Conservation (phyloP, 2,888 invertebrate species). For the Atethmia centrago region DNA sequence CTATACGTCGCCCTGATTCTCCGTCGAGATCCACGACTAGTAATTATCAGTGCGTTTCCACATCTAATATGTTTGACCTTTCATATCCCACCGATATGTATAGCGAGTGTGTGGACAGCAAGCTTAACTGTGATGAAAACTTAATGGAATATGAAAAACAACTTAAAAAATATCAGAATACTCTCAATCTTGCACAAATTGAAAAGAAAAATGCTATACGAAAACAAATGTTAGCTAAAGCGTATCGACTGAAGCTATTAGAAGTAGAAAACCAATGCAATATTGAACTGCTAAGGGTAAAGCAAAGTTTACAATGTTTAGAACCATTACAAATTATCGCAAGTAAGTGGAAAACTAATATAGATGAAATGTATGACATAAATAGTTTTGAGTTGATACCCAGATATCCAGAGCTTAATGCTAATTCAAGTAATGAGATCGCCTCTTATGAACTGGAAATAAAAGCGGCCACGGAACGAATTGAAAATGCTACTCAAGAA, state of each 20-base stretch:
- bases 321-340: constrained; percentile 85
- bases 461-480: constrained; percentile 58
- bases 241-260: constrained; percentile 83
- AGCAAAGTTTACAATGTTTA: constrained; percentile 86
- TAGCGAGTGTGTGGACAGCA: constrained; percentile 78
- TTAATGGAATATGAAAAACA: constrained; percentile 87
- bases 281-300: constrained; percentile 84
- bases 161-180: constrained; percentile 85
- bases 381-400: constrained; percentile 82
- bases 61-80: constrained; percentile 59
- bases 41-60: constrained; percentile 57
- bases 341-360: constrained; percentile 81
- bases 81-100: constrained; percentile 68
- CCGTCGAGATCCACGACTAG: constrained; percentile 39
- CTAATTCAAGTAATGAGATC: constrained; percentile 73
- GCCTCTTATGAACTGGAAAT: constrained; percentile 69
- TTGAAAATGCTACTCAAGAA: constrained; percentile 63
- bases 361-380: constrained; percentile 75
- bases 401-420: constrained; percentile 79
- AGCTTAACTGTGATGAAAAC: constrained; percentile 82
- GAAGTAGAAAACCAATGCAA: constrained; percentile 89
- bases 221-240: constrained; percentile 87
- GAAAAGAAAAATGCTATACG: constrained; percentile 87
- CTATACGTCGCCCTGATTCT: constrained; percentile 43
- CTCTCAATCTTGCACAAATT: constrained; percentile 85